Base-by-base conservation (phyloP, 2,888 invertebrate species). In the Amphipoea lucens region DNA sequence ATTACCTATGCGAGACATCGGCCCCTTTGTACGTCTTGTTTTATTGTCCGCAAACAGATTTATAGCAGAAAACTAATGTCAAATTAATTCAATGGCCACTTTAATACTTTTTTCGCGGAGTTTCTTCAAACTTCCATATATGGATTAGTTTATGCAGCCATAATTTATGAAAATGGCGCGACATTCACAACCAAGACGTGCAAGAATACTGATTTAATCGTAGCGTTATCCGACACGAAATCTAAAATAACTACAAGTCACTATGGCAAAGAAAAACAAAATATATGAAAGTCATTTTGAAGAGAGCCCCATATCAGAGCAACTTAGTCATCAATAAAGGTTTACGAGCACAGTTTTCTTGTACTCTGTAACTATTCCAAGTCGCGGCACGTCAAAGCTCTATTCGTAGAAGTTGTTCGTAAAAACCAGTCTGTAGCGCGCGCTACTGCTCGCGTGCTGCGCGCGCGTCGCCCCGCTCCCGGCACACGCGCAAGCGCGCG, bases 341-440 rank as follows among this genome's bases (percentile, higher is more conserved):
- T 94, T 92, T 93, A 93, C 89, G 89, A 91, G 91, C 90, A 90
- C 90, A 93, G 94, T 93, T 93, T 92, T 82, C 84, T 82, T 17
- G 77, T 84, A 91, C 81, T 90, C 82, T 86, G 83, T 85, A 90
- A 92, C 90, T 90, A 93, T 94, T 93, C 92, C 90, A 92, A 93
- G 92, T 92, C 91, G 93, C 95, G 95, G 95, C 93, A 92, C 93
- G 94, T 95, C 96, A 96, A 96, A 96, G 96, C 92, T 92, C 93
- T 94, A 92, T 96, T 95, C 96, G 95, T 95, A 95, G 96, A 95
- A 96, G 93, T 93, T 90, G 93, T 94, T 91, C 88, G 93, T 94
- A 94, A 94, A 95, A 96, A 96, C 96, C 92, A 94, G 96, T 95
- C 93, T 90, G 90, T 91, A 90, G 95, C 96, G 96, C 96, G 95